Conservation (phyloP, 2,888 invertebrate species). For the Leptura quadrifasciata region DNA sequence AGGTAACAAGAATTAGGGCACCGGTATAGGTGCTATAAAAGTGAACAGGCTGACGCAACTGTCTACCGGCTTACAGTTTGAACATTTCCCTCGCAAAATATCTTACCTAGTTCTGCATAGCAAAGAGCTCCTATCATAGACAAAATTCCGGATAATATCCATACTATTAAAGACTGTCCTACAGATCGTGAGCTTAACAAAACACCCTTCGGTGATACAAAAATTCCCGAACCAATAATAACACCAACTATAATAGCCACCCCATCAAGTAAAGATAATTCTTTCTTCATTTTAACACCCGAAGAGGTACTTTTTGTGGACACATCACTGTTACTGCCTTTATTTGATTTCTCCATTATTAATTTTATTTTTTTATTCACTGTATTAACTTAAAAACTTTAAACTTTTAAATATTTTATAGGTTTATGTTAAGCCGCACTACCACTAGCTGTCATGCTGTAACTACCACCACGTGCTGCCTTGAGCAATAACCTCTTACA, state of each 20-base stretch:
- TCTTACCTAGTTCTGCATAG: slow-evolving; percentile 93
- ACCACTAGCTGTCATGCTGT: slow-evolving; percentile 21
- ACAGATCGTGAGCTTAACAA: slow-evolving; percentile 92
- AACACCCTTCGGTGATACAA: slow-evolving; percentile 96
- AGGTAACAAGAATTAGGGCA: background rate
- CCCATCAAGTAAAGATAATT: slow-evolving; percentile 92
- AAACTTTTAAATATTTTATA: slow-evolving; percentile 11
- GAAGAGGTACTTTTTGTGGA: slow-evolving; percentile 41
- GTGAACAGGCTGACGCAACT: slow-evolving; percentile 33
- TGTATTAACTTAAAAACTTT: background rate
- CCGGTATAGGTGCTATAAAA: background rate
- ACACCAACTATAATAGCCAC: slow-evolving; percentile 96
- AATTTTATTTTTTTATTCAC: slow-evolving; percentile 31
- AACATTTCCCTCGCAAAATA: slow-evolving; percentile 11
- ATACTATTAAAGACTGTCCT: slow-evolving; percentile 90
- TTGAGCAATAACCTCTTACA: slow-evolving; percentile 22
- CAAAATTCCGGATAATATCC: slow-evolving; percentile 91
- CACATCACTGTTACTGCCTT: slow-evolving; percentile 24
- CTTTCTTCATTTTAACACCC: slow-evolving; percentile 88
- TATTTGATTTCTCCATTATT: slow-evolving; percentile 44
- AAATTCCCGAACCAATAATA: slow-evolving; percentile 97
- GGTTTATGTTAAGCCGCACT: background rate
- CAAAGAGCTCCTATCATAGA: slow-evolving; percentile 97
- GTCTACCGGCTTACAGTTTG: slow-evolving; percentile 19
- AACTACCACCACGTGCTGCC: slow-evolving; percentile 32